Evolutionary conservation across 2,113 vertebrate species (phyloP).

Genomic region (Pogona vitticeps): DNA sequence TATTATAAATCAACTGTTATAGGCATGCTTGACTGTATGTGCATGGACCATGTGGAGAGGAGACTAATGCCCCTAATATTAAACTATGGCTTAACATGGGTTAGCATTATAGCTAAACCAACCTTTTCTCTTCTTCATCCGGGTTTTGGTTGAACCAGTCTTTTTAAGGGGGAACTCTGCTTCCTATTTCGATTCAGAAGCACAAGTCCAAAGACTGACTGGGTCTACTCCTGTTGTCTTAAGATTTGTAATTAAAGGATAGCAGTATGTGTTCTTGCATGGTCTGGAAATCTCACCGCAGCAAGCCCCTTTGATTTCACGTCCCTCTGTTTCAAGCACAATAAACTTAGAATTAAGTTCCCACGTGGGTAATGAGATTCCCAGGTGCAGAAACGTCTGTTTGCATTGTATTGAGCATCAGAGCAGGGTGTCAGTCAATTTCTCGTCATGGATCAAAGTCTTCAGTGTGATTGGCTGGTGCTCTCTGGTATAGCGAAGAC

Average conservation of each 20-base stretch:
- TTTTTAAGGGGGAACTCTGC: neutral
- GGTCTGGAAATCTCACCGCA: neutral
- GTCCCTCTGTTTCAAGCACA: neutral
- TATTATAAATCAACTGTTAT: neutral
- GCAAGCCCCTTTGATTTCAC: neutral
- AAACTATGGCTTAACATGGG: no score
- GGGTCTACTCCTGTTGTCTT: neutral
- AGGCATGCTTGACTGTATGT: no score
- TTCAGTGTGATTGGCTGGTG: neutral
- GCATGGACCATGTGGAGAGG: no score
- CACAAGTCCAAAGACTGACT: neutral
- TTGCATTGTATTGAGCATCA: neutral
- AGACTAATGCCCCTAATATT: no score
- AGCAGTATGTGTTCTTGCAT: neutral
- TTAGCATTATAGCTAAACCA: neutral
- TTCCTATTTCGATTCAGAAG: neutral
- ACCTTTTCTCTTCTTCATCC: neutral
- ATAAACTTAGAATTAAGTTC: neutral
- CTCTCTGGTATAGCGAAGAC: no score
- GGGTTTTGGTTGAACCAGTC: neutral
- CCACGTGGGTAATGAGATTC: neutral
- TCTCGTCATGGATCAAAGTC: neutral
- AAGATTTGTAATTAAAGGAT: neutral
- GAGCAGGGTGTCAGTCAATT: neutral
- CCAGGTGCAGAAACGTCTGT: neutral